Conservation (phyloP, 2,888 invertebrate genomes). For the Volucella bombylans region DNA sequence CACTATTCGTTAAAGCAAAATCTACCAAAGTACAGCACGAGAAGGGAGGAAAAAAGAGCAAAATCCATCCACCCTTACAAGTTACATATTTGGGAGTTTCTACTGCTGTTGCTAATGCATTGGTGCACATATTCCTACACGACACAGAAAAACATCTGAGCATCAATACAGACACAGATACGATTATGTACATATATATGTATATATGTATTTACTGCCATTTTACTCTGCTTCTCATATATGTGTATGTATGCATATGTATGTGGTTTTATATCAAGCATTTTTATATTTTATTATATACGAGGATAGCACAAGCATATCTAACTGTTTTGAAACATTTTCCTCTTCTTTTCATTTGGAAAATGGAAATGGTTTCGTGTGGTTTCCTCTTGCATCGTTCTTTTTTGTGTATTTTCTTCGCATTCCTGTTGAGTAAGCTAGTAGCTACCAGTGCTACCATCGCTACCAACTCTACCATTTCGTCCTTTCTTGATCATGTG, state of each 20-base stretch:
- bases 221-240: constrained; percentile 10
- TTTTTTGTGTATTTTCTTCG: constrained; percentile 54
- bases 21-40: constrained; percentile 7
- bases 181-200: neutral
- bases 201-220: neutral
- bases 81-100: constrained; percentile 63
- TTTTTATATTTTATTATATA: neutral
- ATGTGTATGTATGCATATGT: constrained; percentile 3
- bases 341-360: constrained; percentile 68
- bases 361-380: constrained; percentile 70
- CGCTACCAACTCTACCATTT: constrained; percentile 52
- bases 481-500: constrained; percentile 73
- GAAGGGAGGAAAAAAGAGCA: constrained; percentile 22
- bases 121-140: constrained; percentile 56
- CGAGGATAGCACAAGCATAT: neutral
- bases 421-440: constrained; percentile 57
- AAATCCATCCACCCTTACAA: constrained; percentile 69
- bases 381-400: constrained; percentile 54
- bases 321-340: constrained; percentile 52
- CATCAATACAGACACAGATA: constrained; percentile 51
- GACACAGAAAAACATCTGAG: constrained; percentile 53
- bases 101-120: constrained; percentile 55
- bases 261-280: neutral
- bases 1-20: constrained; percentile 27
- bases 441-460: constrained; percentile 19